Conservation (phyloP, 2,113 vertebrate genomes). For the Mastomys natalensis region DNA sequence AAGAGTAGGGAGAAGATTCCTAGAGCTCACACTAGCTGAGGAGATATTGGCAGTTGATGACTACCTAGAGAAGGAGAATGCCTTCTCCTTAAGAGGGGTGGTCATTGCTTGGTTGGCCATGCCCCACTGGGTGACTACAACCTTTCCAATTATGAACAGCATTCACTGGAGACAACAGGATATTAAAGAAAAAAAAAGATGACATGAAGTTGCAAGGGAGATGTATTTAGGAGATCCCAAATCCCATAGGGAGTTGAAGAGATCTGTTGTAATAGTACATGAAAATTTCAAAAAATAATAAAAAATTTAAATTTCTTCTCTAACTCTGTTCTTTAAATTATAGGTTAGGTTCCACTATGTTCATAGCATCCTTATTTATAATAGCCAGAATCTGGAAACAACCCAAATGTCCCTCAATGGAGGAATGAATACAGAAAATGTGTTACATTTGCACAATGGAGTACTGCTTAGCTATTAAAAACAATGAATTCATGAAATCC, state of each 20-base stretch:
- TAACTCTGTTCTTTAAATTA: neutral
- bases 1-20: too few species aligned
- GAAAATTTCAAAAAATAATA: neutral
- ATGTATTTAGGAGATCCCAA: neutral
- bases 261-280: neutral
- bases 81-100: neutral
- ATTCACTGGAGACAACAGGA: too few species aligned
- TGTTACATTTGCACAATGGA: too few species aligned
- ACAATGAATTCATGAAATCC: too few species aligned
- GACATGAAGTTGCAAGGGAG: neutral
- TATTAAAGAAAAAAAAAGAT: neutral
- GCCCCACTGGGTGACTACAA: neutral
- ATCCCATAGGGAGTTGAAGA: neutral
- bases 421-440: too few species aligned
- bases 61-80: neutral
- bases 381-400: too few species aligned
- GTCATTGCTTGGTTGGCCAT: neutral
- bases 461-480: too few species aligned
- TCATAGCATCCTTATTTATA: too few species aligned
- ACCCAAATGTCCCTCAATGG: too few species aligned
- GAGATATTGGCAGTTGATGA: neutral
- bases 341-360: neutral
- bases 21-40: neutral
- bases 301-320: neutral
- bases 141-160: neutral